A percentile compares a stretch with the other conserved stretches of the same genome.
Conservation (phyloP, 2,797 vertebrate species). For the Antrozous pallidus region DNA sequence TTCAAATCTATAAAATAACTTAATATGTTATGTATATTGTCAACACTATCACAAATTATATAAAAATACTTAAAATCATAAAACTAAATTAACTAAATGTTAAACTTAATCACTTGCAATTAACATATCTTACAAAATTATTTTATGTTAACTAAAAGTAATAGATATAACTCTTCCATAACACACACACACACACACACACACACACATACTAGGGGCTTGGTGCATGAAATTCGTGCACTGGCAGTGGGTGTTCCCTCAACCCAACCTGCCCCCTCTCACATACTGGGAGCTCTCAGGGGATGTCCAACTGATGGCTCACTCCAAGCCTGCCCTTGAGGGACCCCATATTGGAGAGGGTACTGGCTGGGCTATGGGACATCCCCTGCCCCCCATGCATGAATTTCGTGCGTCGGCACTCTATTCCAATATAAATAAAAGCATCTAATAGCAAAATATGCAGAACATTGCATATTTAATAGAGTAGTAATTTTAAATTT, state of each 20-base stretch:
- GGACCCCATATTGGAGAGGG: too few relatives aligned
- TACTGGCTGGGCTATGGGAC: too few relatives aligned
- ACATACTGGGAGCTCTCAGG: too few relatives aligned
- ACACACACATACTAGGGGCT: too few relatives aligned
- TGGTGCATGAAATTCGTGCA: too few relatives aligned
- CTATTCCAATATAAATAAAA: neutral
- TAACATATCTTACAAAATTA: slow-evolving; percentile 7
- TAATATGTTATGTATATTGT: neutral
- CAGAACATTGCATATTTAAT: neutral
- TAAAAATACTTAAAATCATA: neutral
- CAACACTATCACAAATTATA: neutral
- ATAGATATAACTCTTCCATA: neutral
- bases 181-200: too few relatives aligned
- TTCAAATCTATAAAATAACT: neutral
- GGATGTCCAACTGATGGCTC: too few relatives aligned
- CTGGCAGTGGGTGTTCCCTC: too few relatives aligned
- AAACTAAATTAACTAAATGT: neutral
- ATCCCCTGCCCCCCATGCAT: too few relatives aligned
- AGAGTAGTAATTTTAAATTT: neutral
- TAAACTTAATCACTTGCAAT: neutral
- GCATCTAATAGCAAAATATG: neutral
- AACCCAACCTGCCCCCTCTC: too few relatives aligned
- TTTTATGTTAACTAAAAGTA: neutral
- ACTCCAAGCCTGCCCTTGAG: too few relatives aligned
- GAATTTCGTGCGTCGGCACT: too few relatives aligned